Evolutionary conservation across 2,113 vertebrate genomes (phyloP).

Genomic region (Pangasianodon hypophthalmus): DNA sequence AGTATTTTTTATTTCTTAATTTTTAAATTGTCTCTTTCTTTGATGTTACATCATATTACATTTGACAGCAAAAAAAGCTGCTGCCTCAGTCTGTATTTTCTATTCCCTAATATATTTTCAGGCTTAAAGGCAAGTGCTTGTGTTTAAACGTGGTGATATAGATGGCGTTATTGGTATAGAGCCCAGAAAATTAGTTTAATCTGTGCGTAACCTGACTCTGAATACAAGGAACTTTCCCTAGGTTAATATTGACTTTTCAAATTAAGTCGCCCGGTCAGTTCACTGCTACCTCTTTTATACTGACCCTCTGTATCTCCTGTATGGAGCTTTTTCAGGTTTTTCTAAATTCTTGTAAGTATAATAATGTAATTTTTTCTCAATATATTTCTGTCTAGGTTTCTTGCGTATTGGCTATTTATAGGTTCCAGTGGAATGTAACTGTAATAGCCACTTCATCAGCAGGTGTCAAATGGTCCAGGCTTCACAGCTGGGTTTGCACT

Average conservation of each 20-base stretch:
- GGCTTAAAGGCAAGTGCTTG: neutral
- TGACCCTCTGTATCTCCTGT: neutral
- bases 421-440: neutral
- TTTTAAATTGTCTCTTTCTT: neutral
- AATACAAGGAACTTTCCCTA: neutral
- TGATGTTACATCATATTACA: neutral
- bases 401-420: neutral
- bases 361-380: neutral
- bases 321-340: neutral
- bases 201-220: too few species aligned
- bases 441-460: neutral
- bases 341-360: neutral
- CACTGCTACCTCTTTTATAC: neutral
- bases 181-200: neutral
- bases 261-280: too few species aligned
- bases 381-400: neutral
- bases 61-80: neutral
- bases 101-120: neutral
- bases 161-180: neutral
- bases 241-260: neutral
- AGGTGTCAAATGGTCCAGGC: neutral
- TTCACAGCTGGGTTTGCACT: neutral
- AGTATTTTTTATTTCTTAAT: neutral
- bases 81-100: neutral
- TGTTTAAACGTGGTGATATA: neutral